phyloP scores from a whole-genome alignment of 2,797 vertebrate species.

The Alcedo quadribrachys region DNA sequence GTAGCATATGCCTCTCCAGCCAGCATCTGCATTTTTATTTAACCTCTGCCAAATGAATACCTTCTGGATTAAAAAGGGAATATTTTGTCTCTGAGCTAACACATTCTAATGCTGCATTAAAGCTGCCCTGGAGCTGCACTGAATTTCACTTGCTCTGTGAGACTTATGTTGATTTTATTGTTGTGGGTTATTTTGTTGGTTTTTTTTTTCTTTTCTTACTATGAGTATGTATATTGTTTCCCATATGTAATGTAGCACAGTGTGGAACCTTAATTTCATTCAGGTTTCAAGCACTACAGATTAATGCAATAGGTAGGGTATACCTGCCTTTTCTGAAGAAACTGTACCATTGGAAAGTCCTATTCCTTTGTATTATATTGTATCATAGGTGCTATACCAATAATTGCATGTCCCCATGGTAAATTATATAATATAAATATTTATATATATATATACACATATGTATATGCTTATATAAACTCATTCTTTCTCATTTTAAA shows the following conservation, averaged over 20 bases:
- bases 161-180: conserved; percentile 52
- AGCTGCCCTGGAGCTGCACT: conserved; percentile 77
- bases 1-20: conserved; percentile 76
- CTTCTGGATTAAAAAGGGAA: conserved; percentile 73
- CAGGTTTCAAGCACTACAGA: conserved; percentile 76
- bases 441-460: conserved; percentile 85
- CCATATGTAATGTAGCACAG: conserved; percentile 81
- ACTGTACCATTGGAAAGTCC: conserved; percentile 72
- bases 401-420: conserved; percentile 86
- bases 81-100: conserved; percentile 74
- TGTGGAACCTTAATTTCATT: conserved; percentile 73
- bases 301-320: conserved; percentile 76
- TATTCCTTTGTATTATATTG: conserved; percentile 87
- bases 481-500: conserved; percentile 73
- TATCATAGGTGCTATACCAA: conserved; percentile 82
- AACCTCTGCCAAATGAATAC: conserved; percentile 75
- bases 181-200: not conserved
- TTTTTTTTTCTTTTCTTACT: conserved; percentile 52
- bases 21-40: conserved; percentile 77
- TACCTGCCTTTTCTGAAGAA: conserved; percentile 75
- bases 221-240: conserved; percentile 67
- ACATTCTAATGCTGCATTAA: conserved; percentile 78
- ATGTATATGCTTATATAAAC: conserved; percentile 79
- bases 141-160: conserved; percentile 73
- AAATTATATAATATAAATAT: conserved; percentile 83